Evolutionary conservation across 2,888 invertebrate species (phyloP), one percentile per base, ranked within the genome.

Genomic region (Eugnorisma glareosa): DNA sequence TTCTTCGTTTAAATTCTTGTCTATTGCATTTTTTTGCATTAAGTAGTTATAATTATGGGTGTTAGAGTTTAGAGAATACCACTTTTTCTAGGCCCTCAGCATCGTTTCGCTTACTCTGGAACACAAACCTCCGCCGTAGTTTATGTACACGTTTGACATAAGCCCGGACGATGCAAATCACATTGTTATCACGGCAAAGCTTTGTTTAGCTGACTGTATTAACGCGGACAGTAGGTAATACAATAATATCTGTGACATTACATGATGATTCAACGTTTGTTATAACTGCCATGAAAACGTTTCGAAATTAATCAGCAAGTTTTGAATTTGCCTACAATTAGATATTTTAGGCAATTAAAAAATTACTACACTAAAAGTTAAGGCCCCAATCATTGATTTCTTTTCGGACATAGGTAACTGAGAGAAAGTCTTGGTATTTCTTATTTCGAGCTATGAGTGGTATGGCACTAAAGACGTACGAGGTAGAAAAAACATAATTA

Each of bases 151-250:
- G n/a, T 51, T 43, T 74, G 66, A 66, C 59, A 80, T 48, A 66
- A 68, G 51, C 68, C 35, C 57, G 69, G 70, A 68, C 37, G 71
- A 37, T 71, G 59, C 45, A 66, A 75, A 82, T 75, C 64, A 68
- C 71, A 76, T 48, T 64, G 71, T 75, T 85, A 80, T 84, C 63
- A 40, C 18, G 8, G 18, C 35, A 24, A 31, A 70, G 66, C 75
- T 57, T 84, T 70, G 75, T 74, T 69, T 70, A 57, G 64, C n/a
- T 24, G 40, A 28, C 68, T 45, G 35, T 68, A 31, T 40, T 21
- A 10, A 7, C 28, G n/a, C 24, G 28, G 31, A 11, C 28, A 61
- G 18, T 15, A 40, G 28, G 11, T 71, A 13, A 48, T 31, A 18
- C 21, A 40, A 57, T 57, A 40, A 51, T 61, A 24, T 28, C 11